phyloP scores from a whole-genome alignment of 2,797 vertebrate genomes.

The Apogon hyalosoma region DNA sequence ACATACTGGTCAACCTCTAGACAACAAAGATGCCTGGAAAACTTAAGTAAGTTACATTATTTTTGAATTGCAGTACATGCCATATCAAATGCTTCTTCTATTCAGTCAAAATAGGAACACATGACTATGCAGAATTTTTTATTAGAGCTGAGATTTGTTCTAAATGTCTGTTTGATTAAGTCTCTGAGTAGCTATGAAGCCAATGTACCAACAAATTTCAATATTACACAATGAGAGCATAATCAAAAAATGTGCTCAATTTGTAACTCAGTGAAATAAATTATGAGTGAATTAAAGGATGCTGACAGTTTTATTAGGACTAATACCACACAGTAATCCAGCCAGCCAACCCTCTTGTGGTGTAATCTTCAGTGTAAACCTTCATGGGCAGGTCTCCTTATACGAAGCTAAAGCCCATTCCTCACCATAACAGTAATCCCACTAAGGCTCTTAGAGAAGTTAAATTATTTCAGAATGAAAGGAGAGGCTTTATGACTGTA shows the following conservation, averaged over 20 bases:
- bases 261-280: slow-evolving; percentile 40
- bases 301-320: slow-evolving; percentile 74
- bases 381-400: slow-evolving; percentile 75
- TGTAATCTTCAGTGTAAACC: slow-evolving; percentile 82
- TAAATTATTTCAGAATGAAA: slow-evolving; percentile 80
- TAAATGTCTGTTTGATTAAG: too few relatives aligned
- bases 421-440: slow-evolving; percentile 81
- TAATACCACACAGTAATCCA: slow-evolving; percentile 78
- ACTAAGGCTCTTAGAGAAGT: slow-evolving; percentile 84
- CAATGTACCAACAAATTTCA: slow-evolving; percentile 14
- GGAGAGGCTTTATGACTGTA: slow-evolving; percentile 69
- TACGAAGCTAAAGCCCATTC: slow-evolving; percentile 74
- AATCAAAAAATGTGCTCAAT: slow-evolving; percentile 43
- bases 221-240: slow-evolving; percentile 23
- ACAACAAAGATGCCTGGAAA: slow-evolving; percentile 16
- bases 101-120: too few relatives aligned
- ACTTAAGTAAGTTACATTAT: slow-evolving; percentile 15
- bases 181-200: slow-evolving; percentile 1
- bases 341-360: slow-evolving; percentile 68
- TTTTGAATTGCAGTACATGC: too few relatives aligned
- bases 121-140: too few relatives aligned
- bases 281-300: slow-evolving; percentile 68
- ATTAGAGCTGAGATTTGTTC: too few relatives aligned
- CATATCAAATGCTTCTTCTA: too few relatives aligned
- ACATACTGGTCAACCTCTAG: too few relatives aligned